Percentiles rank a stretch among this genome's conserved stretches.
These are phyloP conservation scores for Aldabrachelys gigantea DNA, from an alignment of 2,113 vertebrate genomes.

Conservation along the genomic window DNA sequence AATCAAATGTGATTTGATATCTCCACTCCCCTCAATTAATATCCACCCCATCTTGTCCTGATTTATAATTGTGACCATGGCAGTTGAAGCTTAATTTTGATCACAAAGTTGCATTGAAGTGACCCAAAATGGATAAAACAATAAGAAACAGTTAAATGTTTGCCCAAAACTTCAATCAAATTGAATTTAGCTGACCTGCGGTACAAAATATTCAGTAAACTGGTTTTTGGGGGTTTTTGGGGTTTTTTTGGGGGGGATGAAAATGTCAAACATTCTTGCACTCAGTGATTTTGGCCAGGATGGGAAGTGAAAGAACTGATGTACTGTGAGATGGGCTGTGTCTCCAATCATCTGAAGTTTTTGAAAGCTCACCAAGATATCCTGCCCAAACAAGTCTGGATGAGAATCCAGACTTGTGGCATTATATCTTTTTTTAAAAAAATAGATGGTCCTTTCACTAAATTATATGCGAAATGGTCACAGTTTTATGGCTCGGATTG, in stretches of 20 bases:
- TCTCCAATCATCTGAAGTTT: neutral
- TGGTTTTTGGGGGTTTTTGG: too few species aligned
- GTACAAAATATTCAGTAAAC: constrained; percentile 12
- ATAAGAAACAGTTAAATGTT: constrained; percentile 45
- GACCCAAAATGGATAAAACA: constrained; percentile 61
- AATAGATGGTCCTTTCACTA: neutral
- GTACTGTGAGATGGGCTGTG: constrained; percentile 38
- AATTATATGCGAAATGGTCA: constrained; percentile 16
- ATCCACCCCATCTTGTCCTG: constrained; percentile 68
- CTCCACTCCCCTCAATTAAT: constrained; percentile 1
- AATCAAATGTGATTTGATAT: constrained; percentile 62
- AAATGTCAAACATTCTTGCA: constrained; percentile 29
- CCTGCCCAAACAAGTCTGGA: neutral
- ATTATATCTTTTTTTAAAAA: neutral
- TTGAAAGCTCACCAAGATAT: constrained; percentile 18
- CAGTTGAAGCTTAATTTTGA: constrained; percentile 66
- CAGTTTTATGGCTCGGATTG: constrained; percentile 11
- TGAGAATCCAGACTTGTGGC: neutral
- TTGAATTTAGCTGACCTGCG: constrained; percentile 30
- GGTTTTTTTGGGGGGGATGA: neutral
- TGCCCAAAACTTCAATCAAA: neutral
- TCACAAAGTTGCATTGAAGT: constrained; percentile 61
- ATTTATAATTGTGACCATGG: constrained; percentile 62
- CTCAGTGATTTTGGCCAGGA: neutral
- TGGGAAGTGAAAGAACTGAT: neutral